phyloP scores from a whole-genome alignment of 35 echinoderm and acorn worm species.

The Patiria miniata region DNA sequence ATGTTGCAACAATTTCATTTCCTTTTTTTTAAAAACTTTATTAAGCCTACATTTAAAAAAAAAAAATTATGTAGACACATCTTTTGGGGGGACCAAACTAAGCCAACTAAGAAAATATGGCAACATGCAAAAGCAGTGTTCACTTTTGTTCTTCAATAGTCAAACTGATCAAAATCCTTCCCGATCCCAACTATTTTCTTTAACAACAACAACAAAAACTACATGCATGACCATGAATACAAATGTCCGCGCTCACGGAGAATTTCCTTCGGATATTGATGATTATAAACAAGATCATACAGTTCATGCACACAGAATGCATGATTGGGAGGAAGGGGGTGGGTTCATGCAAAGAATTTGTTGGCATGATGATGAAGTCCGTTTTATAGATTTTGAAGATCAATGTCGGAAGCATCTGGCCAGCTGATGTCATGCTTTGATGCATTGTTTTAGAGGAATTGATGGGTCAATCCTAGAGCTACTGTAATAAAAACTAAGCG shows the following conservation, averaged over 20 bases:
- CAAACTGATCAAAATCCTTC: not conserved
- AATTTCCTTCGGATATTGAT: conserved; percentile 10
- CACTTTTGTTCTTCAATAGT: not conserved
- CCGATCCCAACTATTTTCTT: not conserved
- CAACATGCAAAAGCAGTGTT: no score
- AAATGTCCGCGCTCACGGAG: not conserved
- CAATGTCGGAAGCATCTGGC: conserved; percentile 14
- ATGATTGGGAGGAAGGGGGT: not conserved
- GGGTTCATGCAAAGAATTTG: not conserved
- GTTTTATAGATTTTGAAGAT: not conserved
- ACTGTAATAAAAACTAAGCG: not conserved
- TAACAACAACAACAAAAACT: not conserved
- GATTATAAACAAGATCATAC: not conserved
- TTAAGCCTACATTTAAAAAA: no score
- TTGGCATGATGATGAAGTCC: not conserved
- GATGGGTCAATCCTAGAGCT: not conserved
- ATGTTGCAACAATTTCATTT: no score
- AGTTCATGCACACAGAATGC: not conserved
- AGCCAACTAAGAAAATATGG: no score
- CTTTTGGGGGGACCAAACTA: no score
- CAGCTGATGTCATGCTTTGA: conserved; percentile 12
- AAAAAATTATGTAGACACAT: no score
- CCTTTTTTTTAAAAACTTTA: no score
- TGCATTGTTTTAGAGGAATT: conserved; percentile 17
- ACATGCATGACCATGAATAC: not conserved